These are phyloP conservation scores for Globicephala melas DNA, from an alignment of 2,113 vertebrate species.

Conservation along the genomic window DNA sequence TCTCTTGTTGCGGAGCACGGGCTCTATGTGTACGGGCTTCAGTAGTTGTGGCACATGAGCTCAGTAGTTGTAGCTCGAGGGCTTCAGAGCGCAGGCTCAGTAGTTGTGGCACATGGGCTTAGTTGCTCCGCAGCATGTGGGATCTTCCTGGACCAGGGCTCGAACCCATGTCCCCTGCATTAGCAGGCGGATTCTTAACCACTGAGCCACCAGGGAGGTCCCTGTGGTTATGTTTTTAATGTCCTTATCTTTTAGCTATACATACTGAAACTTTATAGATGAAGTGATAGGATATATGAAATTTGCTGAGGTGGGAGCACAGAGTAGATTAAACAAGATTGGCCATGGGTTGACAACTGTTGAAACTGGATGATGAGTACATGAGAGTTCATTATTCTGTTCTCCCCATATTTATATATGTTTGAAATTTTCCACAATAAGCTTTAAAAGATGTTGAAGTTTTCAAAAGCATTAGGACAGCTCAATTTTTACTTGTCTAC, in stretches of 20 bases:
- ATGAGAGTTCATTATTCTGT: neutral
- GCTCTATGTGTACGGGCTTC: too few relatives aligned
- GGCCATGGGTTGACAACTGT: neutral
- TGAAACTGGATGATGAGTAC: neutral
- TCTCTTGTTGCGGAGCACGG: too few relatives aligned
- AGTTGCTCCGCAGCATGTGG: too few relatives aligned
- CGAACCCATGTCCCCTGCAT: too few relatives aligned
- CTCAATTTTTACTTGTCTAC: slow-evolving; percentile 32
- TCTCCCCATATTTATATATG: neutral
- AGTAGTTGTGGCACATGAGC: too few relatives aligned
- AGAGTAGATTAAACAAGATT: neutral
- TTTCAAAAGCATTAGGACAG: slow-evolving; percentile 6
- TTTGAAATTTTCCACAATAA: neutral
- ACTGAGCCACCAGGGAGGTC: too few relatives aligned
- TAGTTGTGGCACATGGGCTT: too few relatives aligned
- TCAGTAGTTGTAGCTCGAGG: too few relatives aligned
- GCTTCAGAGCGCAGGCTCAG: too few relatives aligned
- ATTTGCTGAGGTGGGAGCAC: neutral
- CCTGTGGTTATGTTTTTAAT: neutral
- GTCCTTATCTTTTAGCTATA: neutral
- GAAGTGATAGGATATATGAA: neutral
- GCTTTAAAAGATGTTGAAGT: neutral
- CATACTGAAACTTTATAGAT: neutral
- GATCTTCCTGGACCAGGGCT: too few relatives aligned
- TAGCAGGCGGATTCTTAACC: too few relatives aligned